Percentiles rank a stretch among this genome's conserved stretches.
phyloP scores from a whole-genome alignment of 2,888 invertebrate species.

The Calliopum simillimum region DNA sequence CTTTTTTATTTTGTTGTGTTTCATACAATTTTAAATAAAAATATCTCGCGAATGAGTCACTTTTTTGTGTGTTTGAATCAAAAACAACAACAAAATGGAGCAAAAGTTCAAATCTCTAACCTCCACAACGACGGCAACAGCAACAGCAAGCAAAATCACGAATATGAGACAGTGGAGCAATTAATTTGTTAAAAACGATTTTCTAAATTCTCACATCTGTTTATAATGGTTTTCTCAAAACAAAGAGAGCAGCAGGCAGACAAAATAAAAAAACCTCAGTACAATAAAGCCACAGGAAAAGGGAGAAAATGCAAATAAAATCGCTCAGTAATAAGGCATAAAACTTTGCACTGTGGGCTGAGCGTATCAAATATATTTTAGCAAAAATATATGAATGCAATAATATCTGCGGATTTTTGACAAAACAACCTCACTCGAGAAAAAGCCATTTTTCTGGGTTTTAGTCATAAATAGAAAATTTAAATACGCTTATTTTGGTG shows the following conservation, averaged over 20 bases:
- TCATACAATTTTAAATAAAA: slow-evolving; percentile 23
- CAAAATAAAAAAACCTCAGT: background rate
- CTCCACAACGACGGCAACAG: background rate
- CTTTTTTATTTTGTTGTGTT: too few relatives aligned
- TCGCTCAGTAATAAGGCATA: background rate
- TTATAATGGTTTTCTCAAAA: background rate
- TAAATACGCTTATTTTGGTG: too few relatives aligned
- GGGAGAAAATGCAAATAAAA: too few relatives aligned
- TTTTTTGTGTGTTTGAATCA: slow-evolving; percentile 2
- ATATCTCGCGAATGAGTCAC: slow-evolving; percentile 27
- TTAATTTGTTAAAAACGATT: slow-evolving; percentile 22
- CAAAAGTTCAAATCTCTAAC: slow-evolving; percentile 35
- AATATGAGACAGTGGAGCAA: slow-evolving; percentile 8
- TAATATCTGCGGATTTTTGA: background rate
- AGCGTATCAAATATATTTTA: background rate
- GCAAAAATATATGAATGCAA: background rate
- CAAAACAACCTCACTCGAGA: too few relatives aligned
- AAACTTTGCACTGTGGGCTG: background rate
- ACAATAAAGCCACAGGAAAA: background rate
- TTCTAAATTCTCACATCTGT: slow-evolving; percentile 24
- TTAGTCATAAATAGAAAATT: too few relatives aligned
- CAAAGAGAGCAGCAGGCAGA: background rate
- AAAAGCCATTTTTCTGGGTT: too few relatives aligned
- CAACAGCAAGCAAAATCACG: background rate
- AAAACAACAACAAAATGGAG: slow-evolving; percentile 27